Evolutionary conservation across 2,113 vertebrate genomes (phyloP), one percentile per base, ranked within the genome.

Genomic region (Cyprinodon brontotheroides): DNA sequence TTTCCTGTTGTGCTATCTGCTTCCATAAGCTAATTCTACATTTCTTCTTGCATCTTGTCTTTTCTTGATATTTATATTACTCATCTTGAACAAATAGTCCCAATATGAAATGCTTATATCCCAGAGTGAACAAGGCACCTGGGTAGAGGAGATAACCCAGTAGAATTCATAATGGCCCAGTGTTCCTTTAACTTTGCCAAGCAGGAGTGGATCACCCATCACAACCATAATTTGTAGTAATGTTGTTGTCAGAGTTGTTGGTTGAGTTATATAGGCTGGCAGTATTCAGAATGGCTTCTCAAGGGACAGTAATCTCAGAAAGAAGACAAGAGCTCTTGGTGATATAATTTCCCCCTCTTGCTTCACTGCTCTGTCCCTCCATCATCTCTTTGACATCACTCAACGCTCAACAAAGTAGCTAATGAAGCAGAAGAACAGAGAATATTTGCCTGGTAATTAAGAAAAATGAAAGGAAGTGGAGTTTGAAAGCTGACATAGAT

Each of bases 391-490:
- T 92, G 90, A 92, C 94, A 92, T 91, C 89, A 85, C 89, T 94
- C 90, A 92, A 83, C 65, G 92, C 92, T 92, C 88, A 92, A 93
- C 90, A 94, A 91, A 94, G 86, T 88, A 87, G 78, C 84, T 94
- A 95, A 94, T 94, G 93, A 94, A 91, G 90, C 91, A 91, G 86
- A 90, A 81, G 85, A 85, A 72, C 80, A 73, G 82, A 81, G 90
- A 90, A 91, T 92, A 90, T 92, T 92, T 90, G 82, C 83, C 85
- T 64, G 47, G 87, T 93, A 94, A 94, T 94, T 94, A 94, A 93
- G 92, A 94, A 91, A 93, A 94, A 95, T 94, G 91, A 92, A 93
- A 89, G 83, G 86, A 91, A 85, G 88, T 76, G 50, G 87, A 87
- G 88, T 90, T 89, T 87, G 84, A 90, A 91, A 90, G 84, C 87